Conservation (phyloP, 2,888 invertebrate species). For the Lycaena phlaeas region DNA sequence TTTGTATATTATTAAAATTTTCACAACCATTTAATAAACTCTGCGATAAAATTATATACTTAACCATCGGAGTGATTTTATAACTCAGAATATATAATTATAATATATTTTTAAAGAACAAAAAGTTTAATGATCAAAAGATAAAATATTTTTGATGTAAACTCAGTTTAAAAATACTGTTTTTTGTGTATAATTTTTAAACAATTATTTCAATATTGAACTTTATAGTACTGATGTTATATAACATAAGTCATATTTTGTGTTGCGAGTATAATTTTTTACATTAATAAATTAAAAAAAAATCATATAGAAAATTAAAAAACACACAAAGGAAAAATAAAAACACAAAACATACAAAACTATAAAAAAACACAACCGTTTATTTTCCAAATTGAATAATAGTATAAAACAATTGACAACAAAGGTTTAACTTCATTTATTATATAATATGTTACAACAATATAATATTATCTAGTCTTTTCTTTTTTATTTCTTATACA, state of each 20-base stretch:
- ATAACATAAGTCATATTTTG: too few relatives aligned
- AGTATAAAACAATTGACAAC: slow-evolving; percentile 26
- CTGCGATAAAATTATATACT: slow-evolving; percentile 9
- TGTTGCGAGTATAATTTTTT: too few relatives aligned
- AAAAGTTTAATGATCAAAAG: too few relatives aligned
- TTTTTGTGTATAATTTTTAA: too few relatives aligned
- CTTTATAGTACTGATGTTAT: too few relatives aligned
- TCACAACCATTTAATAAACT: slow-evolving; percentile 19
- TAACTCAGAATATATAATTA: not conserved
- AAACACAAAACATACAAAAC: slow-evolving; percentile 21
- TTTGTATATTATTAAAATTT: slow-evolving; percentile 6
- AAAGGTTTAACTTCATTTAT: slow-evolving; percentile 22
- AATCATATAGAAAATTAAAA: slow-evolving; percentile 6
- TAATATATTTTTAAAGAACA: too few relatives aligned
- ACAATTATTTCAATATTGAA: too few relatives aligned
- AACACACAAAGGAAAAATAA: slow-evolving; percentile 10
- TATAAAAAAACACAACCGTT: slow-evolving; percentile 33
- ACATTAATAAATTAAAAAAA: too few relatives aligned
- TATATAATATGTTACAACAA: slow-evolving; percentile 37
- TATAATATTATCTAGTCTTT: slow-evolving; percentile 16
- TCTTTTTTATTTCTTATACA: slow-evolving; percentile 1
- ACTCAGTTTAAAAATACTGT: too few relatives aligned
- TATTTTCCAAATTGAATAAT: slow-evolving; percentile 25
- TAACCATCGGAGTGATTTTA: not conserved
- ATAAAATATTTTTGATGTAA: too few relatives aligned